Evolutionary conservation across 2,113 vertebrate genomes (phyloP).

Genomic region (Ptyas mucosa): DNA sequence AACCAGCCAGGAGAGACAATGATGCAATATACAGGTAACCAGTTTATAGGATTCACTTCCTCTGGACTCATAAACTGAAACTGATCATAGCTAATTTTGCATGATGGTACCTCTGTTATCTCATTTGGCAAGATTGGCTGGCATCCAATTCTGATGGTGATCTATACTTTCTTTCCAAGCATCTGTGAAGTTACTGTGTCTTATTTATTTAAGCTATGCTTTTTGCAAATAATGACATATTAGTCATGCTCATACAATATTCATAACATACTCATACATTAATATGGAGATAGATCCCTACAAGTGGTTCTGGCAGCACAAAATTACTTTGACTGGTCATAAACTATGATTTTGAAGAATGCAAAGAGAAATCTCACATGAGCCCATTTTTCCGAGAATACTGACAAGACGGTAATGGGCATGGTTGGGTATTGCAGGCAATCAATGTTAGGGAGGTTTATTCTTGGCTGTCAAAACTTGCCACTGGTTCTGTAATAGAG

Average conservation of each 20-base stretch:
- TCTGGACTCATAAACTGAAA: background rate
- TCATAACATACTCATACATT: background rate
- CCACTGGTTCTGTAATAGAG: background rate
- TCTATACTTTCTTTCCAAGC: background rate
- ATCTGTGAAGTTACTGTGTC: background rate
- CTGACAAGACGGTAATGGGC: background rate
- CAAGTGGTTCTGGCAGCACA: background rate
- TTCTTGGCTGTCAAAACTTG: background rate
- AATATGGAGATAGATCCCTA: background rate
- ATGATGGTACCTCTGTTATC: background rate
- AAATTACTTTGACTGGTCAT: background rate
- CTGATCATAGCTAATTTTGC: background rate
- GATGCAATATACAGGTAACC: background rate
- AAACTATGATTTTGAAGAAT: background rate
- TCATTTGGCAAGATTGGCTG: background rate
- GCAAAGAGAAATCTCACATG: background rate
- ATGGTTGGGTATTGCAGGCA: background rate
- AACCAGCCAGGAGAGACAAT: background rate
- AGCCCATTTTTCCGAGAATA: background rate
- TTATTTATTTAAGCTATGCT: background rate
- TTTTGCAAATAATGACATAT: background rate
- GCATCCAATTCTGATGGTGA: background rate
- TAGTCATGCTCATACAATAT: background rate
- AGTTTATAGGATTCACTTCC: background rate
- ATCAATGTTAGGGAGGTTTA: background rate